Base-by-base conservation (phyloP, 2,797 vertebrate genomes). In the Lerista edwardsae region DNA sequence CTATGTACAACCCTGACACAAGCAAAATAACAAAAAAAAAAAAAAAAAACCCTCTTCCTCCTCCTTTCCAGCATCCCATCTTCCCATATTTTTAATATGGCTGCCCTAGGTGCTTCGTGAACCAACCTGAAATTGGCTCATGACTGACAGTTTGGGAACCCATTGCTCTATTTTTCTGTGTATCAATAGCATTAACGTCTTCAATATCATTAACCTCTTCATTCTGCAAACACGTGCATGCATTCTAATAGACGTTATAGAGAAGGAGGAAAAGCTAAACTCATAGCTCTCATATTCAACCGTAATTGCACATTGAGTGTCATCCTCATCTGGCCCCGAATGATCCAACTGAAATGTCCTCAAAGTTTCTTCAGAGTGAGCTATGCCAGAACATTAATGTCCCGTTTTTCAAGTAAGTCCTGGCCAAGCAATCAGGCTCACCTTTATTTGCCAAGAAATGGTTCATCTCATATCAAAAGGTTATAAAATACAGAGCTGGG, bases 401-500 rank as follows among this genome's bases (percentile, higher is more conserved):
- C 55, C 65, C n/a, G 19, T 72, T 76, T 83, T 76, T 75, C 34
- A 78, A 14, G 29, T 62, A n/a, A 44, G 71, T 41, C 27, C 57
- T 47, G n/a, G 15, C 23, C 17, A 61, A 69, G 39, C 31, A 55
- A 57, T 14, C 27, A 73, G 15, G 57, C 17, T 55, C 25, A 72
- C 25, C 9, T 14, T 55, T 55, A 10, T 73, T 75, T 29, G 36
- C 19, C 62, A 80, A 61, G n/a, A 65, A 31, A 19, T n/a, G 39
- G 2, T 68, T 82, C 25, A 69, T 64, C 44, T 77, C 44, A 41
- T 86, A 78, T 34, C 65, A 79, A 79, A 72, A 76, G 34, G 29
- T 77, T 76, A 39, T 68, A 87, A 81, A 83, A 68, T 57, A 75
- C n/a, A 31, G 11, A 23, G 64, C 61, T 61, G 55, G 51, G 36